Percentiles rank a stretch among this genome's conserved stretches.
phyloP scores from a whole-genome alignment of 2,113 vertebrate genomes.

The Mungos mungo region DNA sequence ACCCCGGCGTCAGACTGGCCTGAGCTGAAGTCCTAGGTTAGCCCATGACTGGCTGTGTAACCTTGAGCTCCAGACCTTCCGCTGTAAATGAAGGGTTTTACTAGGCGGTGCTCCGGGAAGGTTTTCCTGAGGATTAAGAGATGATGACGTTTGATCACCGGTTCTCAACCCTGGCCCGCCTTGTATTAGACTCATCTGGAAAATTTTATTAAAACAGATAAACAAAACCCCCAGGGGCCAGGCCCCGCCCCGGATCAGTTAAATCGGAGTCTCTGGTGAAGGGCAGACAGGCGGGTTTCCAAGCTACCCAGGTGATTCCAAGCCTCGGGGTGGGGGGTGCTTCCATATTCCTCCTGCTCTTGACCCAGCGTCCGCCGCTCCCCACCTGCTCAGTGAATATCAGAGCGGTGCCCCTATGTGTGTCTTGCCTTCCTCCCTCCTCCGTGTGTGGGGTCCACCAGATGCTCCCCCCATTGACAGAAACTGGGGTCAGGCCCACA shows the following conservation, averaged over 20 bases:
- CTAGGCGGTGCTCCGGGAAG: neutral
- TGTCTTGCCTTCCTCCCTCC: neutral
- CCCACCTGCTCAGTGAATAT: neutral
- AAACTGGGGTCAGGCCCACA: neutral
- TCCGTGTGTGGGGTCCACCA: neutral
- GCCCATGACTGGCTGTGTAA: neutral
- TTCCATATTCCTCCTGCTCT: neutral
- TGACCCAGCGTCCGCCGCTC: neutral
- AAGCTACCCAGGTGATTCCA: neutral
- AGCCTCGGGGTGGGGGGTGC: neutral
- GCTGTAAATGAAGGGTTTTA: neutral
- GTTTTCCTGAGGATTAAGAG: neutral
- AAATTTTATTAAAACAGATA: constrained; percentile 18
- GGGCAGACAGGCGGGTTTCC: neutral
- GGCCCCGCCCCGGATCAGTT: neutral
- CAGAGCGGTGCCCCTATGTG: neutral
- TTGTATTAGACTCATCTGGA: neutral
- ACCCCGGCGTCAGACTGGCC: neutral
- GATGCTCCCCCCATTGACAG: neutral
- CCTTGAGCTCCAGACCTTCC: neutral
- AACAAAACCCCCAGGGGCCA: neutral
- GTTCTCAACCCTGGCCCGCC: neutral
- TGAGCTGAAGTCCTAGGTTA: neutral
- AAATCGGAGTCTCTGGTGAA: neutral
- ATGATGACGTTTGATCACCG: neutral